Conservation (phyloP, 2,888 invertebrate species). For the Sphinx pinastri region DNA sequence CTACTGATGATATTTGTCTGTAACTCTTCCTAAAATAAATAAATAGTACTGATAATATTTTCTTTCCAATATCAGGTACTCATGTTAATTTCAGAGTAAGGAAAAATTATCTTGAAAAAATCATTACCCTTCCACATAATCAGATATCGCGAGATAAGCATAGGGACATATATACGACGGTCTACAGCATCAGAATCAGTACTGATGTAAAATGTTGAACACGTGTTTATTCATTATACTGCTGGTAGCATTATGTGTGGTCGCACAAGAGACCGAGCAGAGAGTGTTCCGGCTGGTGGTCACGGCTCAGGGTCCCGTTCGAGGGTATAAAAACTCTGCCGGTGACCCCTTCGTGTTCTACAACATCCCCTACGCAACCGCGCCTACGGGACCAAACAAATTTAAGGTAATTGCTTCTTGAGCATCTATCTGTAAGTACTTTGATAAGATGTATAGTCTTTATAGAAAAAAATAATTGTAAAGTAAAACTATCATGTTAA, state of each 20-base stretch:
- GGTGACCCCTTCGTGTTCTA: slow-evolving; percentile 50
- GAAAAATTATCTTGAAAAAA: too few species aligned
- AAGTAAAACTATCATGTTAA: too few species aligned
- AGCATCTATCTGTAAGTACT: too few species aligned
- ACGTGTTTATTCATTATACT: background rate
- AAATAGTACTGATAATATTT: too few species aligned
- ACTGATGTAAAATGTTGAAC: background rate
- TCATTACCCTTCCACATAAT: too few species aligned
- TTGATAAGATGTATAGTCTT: too few species aligned
- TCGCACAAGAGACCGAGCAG: slow-evolving; percentile 22
- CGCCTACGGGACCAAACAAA: slow-evolving; percentile 50
- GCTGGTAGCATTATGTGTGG: background rate
- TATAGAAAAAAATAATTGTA: too few species aligned
- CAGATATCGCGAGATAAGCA: background rate
- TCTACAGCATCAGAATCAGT: background rate
- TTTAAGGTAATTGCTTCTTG: slow-evolving; percentile 41
- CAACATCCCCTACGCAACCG: slow-evolving; percentile 64
- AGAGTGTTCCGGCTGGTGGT: slow-evolving; percentile 40
- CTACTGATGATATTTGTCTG: too few species aligned
- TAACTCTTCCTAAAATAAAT: too few species aligned
- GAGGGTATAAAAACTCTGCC: slow-evolving; percentile 47
- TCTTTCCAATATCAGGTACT: too few species aligned
- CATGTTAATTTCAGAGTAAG: too few species aligned
- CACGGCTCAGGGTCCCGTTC: slow-evolving; percentile 51
- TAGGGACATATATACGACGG: background rate